Conservation (phyloP, 1,140 invertebrate genomes). For the Sitophilus oryzae region DNA sequence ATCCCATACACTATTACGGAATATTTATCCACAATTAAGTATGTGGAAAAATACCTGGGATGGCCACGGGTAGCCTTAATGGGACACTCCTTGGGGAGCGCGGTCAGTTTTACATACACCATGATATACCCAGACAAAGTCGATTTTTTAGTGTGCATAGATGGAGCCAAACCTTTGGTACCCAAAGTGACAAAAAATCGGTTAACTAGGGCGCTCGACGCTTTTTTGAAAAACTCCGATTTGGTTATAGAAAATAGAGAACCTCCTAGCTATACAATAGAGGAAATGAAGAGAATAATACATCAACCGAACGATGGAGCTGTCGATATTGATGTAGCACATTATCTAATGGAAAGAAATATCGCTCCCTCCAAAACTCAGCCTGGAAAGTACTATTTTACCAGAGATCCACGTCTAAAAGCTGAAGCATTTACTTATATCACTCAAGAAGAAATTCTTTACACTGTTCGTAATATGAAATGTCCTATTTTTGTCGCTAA, state of each 20-base stretch:
- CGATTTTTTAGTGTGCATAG: constrained; percentile 57
- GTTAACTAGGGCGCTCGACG: constrained; percentile 42
- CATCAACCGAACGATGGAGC: constrained; percentile 29
- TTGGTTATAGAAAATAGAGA: constrained; percentile 42
- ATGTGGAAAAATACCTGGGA: constrained; percentile 56
- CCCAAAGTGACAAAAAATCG: constrained; percentile 29
- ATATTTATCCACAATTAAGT: constrained; percentile 49
- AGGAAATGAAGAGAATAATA: constrained; percentile 46
- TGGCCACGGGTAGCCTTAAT: constrained; percentile 65
- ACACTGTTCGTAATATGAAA: constrained; percentile 24
- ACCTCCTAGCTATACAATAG: constrained; percentile 55
- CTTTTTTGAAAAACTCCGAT: constrained; percentile 46
- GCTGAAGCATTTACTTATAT: constrained; percentile 16
- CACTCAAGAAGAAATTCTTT: constrained; percentile 42
- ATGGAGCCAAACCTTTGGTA: constrained; percentile 49
- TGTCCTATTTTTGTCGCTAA: constrained; percentile 43
- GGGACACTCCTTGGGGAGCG: constrained; percentile 57
- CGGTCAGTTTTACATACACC: constrained; percentile 53
- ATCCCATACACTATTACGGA: constrained; percentile 55
- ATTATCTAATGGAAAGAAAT: constrained; percentile 53
- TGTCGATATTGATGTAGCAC: constrained; percentile 21
- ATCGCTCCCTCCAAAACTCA: constrained; percentile 47
- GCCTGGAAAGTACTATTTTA: constrained; percentile 57
- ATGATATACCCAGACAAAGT: constrained; percentile 54
- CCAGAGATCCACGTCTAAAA: constrained; percentile 43